Conservation (phyloP, 1,140 invertebrate genomes). For the Pogonomyrmex barbatus region DNA sequence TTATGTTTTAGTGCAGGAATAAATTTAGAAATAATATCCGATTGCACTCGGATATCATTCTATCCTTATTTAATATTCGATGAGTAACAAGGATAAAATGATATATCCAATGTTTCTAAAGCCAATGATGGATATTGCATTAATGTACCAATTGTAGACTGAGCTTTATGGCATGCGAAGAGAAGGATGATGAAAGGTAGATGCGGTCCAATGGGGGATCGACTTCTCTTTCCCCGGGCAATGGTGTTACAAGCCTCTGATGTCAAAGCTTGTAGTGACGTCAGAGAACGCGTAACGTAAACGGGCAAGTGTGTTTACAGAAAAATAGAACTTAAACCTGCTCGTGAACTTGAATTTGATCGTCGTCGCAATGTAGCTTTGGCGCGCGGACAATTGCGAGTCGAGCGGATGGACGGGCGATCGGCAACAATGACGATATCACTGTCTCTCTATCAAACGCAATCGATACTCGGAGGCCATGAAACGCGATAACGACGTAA, state of each 20-base stretch:
- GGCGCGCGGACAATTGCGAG: not conserved
- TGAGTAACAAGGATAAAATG: too few species aligned
- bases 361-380: not conserved
- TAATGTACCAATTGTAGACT: too few species aligned
- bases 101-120: too few species aligned
- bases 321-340: conserved; percentile 76
- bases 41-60: too few species aligned
- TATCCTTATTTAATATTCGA: too few species aligned
- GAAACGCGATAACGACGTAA: conserved; percentile 25
- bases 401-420: not conserved
- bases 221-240: conserved; percentile 69
- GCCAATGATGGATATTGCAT: too few species aligned
- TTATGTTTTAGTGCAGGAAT: too few species aligned
- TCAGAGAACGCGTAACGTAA: conserved; percentile 75
- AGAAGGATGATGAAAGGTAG: too few species aligned
- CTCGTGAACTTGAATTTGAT: conserved; percentile 7
- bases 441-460: not conserved
- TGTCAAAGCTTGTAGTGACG: conserved; percentile 78
- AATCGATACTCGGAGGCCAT: not conserved
- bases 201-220: conserved; percentile 64
- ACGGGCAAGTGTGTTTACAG: conserved; percentile 75
- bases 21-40: too few species aligned
- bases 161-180: too few species aligned
- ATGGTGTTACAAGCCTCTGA: conserved; percentile 75
- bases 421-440: not conserved